Conservation (phyloP, 1,140 invertebrate species). For the Amphibalanus amphitrite region DNA sequence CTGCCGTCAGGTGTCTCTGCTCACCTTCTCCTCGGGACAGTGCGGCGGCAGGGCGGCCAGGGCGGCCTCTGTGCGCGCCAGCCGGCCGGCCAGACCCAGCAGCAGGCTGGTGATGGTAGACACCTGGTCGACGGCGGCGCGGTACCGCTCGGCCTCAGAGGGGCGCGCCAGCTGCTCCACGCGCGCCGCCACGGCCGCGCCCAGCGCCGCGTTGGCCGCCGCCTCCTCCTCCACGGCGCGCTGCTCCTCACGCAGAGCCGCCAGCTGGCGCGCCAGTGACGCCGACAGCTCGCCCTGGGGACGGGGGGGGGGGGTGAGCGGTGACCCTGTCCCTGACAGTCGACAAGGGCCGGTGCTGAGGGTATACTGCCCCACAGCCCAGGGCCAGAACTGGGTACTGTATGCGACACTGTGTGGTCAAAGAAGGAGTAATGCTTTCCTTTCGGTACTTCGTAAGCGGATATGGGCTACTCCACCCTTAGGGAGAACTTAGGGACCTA, state of each 20-base stretch:
- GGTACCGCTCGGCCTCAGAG: constrained; percentile 49
- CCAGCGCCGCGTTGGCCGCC: constrained; percentile 52
- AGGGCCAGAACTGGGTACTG: too few relatives aligned
- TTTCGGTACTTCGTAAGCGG: too few relatives aligned
- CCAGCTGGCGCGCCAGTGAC: constrained; percentile 54
- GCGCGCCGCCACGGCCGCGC: constrained; percentile 43
- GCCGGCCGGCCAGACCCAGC: constrained; percentile 61
- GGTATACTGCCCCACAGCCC: too few relatives aligned
- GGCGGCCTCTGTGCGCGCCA: constrained; percentile 47
- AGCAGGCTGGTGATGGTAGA: constrained; percentile 72
- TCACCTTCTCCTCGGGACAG: not conserved
- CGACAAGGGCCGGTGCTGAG: too few relatives aligned
- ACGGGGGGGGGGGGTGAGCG: too few relatives aligned
- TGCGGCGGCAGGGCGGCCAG: constrained; percentile 14
- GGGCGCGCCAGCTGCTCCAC: constrained; percentile 43
- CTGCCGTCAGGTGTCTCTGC: not conserved
- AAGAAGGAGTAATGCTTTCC: too few relatives aligned
- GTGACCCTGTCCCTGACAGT: too few relatives aligned
- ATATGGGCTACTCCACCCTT: too few relatives aligned
- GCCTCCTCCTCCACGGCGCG: constrained; percentile 55
- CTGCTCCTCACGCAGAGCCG: constrained; percentile 55
- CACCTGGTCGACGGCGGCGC: constrained; percentile 47
- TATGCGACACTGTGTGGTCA: too few relatives aligned
- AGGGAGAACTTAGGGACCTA: too few relatives aligned
- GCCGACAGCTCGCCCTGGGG: constrained; percentile 56